phyloP scores from a whole-genome alignment of 2,113 vertebrate species.

The Triplophysa dalaica region DNA sequence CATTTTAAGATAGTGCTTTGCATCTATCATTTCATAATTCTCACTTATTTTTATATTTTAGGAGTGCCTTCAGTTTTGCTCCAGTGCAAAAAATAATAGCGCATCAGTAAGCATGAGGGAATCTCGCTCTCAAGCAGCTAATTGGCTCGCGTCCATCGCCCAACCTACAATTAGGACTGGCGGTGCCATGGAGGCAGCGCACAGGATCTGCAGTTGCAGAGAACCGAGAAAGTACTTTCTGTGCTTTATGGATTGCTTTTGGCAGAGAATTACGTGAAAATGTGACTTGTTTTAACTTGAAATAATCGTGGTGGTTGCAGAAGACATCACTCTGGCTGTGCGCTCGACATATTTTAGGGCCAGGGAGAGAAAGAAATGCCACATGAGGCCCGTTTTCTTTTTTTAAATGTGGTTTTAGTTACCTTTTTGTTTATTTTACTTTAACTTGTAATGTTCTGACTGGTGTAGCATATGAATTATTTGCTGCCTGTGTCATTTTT shows the following conservation, averaged over 20 bases:
- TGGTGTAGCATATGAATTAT: conserved; percentile 25
- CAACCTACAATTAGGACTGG: conserved; percentile 58
- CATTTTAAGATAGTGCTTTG: neutral
- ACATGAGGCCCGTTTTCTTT: conserved; percentile 21
- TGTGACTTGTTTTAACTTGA: conserved; percentile 51
- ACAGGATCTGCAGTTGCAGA: conserved; percentile 34
- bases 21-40: conserved; percentile 16
- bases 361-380: conserved; percentile 16
- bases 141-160: conserved; percentile 57
- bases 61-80: conserved; percentile 52
- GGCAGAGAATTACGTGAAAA: conserved; percentile 50
- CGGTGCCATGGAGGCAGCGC: conserved; percentile 34
- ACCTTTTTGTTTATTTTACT: conserved; percentile 36
- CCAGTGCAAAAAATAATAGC: conserved; percentile 59
- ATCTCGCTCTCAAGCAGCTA: conserved; percentile 56
- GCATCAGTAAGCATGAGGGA: conserved; percentile 51
- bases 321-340: conserved; percentile 36
- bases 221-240: conserved; percentile 44
- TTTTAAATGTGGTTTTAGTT: conserved; percentile 34
- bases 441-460: conserved; percentile 31
- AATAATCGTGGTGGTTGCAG: conserved; percentile 37
- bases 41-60: conserved; percentile 32
- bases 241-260: conserved; percentile 54
- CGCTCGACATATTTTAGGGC: conserved; percentile 35
- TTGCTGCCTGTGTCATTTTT: conserved; percentile 20